phyloP scores from a whole-genome alignment of 2,113 vertebrate genomes.

The Platysteira castanea region DNA sequence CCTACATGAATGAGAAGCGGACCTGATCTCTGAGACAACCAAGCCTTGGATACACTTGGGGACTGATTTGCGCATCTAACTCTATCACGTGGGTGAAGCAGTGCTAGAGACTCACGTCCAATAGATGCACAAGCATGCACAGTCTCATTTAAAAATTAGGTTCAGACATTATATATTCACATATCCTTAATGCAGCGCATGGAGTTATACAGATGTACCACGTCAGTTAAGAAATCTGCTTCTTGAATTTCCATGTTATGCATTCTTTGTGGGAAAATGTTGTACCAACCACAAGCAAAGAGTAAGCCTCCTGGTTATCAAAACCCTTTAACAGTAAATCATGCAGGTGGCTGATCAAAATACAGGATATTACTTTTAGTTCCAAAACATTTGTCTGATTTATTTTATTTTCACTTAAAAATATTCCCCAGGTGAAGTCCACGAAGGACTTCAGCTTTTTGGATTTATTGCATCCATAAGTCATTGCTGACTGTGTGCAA shows the following conservation, averaged over 20 bases:
- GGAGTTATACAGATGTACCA: constrained; percentile 14
- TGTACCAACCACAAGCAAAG: constrained; percentile 64
- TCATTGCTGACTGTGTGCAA: constrained; percentile 72
- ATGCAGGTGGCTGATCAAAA: constrained; percentile 67
- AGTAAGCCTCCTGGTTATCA: constrained; percentile 66
- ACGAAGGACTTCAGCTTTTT: constrained; percentile 14
- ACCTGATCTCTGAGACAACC: background rate
- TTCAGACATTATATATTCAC: constrained; percentile 23
- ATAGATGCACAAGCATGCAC: background rate
- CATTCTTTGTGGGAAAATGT: constrained; percentile 14
- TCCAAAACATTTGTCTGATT: constrained; percentile 44
- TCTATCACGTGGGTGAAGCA: background rate
- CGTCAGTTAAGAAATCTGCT: constrained; percentile 31
- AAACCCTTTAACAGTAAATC: constrained; percentile 62
- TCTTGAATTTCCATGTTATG: constrained; percentile 18
- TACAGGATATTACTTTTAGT: constrained; percentile 28
- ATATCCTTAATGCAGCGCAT: background rate
- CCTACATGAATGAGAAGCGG: background rate
- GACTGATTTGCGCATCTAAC: background rate
- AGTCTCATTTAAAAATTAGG: background rate
- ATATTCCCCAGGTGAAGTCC: constrained; percentile 46
- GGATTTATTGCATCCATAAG: constrained; percentile 68
- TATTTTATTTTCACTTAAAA: background rate
- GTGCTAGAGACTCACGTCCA: background rate
- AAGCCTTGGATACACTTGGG: background rate